These are phyloP conservation scores for Onychostruthus taczanowskii DNA, from an alignment of 2,113 vertebrate species.

Conservation along the genomic window DNA sequence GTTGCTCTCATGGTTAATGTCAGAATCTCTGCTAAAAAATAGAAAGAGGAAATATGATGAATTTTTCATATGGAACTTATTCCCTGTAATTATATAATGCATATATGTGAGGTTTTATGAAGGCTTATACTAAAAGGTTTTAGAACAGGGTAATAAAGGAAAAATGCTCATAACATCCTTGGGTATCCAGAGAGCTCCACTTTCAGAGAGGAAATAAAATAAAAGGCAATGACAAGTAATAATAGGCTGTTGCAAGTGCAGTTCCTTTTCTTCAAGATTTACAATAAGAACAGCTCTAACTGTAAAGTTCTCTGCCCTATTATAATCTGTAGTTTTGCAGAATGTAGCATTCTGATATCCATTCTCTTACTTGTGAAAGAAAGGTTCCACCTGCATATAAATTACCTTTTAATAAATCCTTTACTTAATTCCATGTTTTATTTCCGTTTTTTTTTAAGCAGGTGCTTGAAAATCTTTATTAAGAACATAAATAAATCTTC, in stretches of 20 bases:
- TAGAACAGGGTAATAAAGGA: background rate
- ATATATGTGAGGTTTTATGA: conserved; percentile 33
- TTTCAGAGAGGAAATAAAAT: background rate
- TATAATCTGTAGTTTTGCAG: background rate
- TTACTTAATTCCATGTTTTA: background rate
- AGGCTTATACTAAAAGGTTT: background rate
- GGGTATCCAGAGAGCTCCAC: background rate
- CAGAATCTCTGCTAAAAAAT: background rate
- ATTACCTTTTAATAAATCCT: background rate
- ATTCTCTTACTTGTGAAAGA: background rate
- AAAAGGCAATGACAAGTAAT: background rate
- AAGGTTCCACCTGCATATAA: background rate
- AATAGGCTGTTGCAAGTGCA: background rate
- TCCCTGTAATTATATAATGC: conserved; percentile 23
- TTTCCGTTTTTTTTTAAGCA: background rate
- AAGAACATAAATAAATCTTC: background rate
- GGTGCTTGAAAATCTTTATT: background rate
- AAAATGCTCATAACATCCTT: background rate
- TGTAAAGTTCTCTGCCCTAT: background rate
- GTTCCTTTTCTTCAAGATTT: background rate
- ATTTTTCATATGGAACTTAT: conserved; percentile 46
- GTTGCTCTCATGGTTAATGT: background rate
- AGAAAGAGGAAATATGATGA: background rate
- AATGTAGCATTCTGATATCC: background rate
- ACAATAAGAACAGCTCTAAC: background rate